These are phyloP conservation scores for Alexandromys oeconomus DNA, from an alignment of 2,797 vertebrate genomes.

Conservation along the genomic window DNA sequence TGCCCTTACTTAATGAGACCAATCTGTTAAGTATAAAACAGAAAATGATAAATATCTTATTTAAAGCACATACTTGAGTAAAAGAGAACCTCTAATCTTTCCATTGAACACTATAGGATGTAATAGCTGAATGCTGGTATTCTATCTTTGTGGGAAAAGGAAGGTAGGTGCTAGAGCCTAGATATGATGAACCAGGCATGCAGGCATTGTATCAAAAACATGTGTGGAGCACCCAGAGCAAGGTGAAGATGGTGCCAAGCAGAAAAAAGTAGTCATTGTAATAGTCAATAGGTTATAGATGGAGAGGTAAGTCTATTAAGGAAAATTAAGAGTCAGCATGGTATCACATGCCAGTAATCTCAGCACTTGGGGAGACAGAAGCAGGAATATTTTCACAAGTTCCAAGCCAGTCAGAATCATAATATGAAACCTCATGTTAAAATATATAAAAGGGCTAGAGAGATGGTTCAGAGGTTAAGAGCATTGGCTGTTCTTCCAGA, in stretches of 20 bases:
- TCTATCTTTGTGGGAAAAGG: background rate
- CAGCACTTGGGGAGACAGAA: background rate
- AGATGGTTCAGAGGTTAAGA: background rate
- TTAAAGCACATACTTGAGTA: background rate
- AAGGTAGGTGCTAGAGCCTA: background rate
- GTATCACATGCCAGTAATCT: background rate
- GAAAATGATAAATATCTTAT: background rate
- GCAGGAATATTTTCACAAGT: background rate
- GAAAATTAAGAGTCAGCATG: background rate
- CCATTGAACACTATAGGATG: background rate
- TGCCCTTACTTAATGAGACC: background rate
- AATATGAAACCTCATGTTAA: background rate
- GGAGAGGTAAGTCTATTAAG: background rate
- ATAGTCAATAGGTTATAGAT: background rate
- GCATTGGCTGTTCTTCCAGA: background rate
- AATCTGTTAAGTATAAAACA: constrained; percentile 41
- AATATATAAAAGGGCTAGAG: background rate
- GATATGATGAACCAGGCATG: background rate
- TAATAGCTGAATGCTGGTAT: background rate
- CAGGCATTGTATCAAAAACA: background rate
- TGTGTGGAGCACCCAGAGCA: background rate
- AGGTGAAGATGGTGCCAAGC: background rate
- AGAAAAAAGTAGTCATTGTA: background rate
- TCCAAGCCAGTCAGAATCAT: background rate
- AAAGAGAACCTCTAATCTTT: constrained; percentile 22